Conservation (phyloP, 2,113 vertebrate genomes). For the Daboia siamensis region DNA sequence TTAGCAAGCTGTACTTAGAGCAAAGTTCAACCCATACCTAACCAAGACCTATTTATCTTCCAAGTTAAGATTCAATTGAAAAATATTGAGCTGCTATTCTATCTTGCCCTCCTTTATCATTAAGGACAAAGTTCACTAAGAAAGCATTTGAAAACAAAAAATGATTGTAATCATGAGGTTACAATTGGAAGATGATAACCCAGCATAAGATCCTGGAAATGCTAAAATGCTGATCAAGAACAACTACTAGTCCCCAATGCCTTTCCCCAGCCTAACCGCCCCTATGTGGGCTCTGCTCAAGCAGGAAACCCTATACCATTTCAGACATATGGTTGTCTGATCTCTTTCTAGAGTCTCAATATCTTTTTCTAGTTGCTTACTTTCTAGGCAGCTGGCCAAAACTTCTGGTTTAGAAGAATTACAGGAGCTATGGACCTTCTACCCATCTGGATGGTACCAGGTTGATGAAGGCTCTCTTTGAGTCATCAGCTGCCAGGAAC, state of each 20-base stretch:
- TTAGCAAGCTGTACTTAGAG: neutral
- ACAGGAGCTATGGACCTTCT: neutral
- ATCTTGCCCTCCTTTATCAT: neutral
- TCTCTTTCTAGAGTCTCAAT: neutral
- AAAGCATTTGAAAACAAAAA: neutral
- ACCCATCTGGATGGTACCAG: neutral
- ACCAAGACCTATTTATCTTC: neutral
- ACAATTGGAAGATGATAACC: neutral
- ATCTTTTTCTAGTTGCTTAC: neutral
- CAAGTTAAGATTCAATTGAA: neutral
- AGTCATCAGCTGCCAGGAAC: neutral
- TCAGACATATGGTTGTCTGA: too few species aligned
- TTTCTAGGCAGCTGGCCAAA: neutral
- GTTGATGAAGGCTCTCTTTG: neutral
- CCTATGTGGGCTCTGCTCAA: neutral
- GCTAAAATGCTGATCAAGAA: neutral
- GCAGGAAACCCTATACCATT: too few species aligned
- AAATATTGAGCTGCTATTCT: neutral
- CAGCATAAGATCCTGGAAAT: neutral
- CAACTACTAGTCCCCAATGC: neutral
- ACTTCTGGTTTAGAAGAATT: neutral
- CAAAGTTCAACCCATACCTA: neutral
- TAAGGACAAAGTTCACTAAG: neutral
- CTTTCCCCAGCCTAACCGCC: neutral
- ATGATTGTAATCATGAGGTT: neutral